These are phyloP conservation scores for Drosophila chauvacae DNA, from an alignment of 1,140 invertebrate species.

Conservation along the genomic window DNA sequence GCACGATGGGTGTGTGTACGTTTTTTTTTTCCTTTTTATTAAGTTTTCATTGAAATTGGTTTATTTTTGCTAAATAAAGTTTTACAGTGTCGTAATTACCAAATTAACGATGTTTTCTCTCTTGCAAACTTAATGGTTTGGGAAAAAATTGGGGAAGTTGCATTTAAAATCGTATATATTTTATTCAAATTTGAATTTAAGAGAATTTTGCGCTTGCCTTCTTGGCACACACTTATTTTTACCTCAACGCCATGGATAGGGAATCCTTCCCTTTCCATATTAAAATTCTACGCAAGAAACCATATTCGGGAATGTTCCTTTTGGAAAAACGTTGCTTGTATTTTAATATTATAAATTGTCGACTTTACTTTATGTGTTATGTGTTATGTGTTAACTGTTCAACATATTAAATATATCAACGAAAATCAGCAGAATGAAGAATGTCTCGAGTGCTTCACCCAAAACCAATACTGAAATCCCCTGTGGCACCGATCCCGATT, in stretches of 20 bases:
- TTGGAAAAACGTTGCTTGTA: too few relatives aligned
- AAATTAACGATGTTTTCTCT: too few relatives aligned
- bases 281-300: too few relatives aligned
- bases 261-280: too few relatives aligned
- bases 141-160: too few relatives aligned
- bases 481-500: not conserved
- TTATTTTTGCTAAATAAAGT: slow-evolving; percentile 41
- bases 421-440: not conserved
- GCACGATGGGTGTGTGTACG: slow-evolving; percentile 15
- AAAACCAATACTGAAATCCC: not conserved
- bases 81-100: slow-evolving; percentile 12
- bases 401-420: not conserved
- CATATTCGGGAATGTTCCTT: not conserved
- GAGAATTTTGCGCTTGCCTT: too few relatives aligned
- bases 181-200: not conserved
- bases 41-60: slow-evolving; percentile 7
- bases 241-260: too few relatives aligned
- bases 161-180: too few relatives aligned
- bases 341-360: not conserved
- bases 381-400: not conserved
- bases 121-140: not conserved
- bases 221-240: too few relatives aligned
- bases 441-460: not conserved
- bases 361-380: not conserved
- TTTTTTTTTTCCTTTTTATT: not conserved